phyloP scores from a whole-genome alignment of 2,888 invertebrate species.

The Nephrocerus scutellatus region DNA sequence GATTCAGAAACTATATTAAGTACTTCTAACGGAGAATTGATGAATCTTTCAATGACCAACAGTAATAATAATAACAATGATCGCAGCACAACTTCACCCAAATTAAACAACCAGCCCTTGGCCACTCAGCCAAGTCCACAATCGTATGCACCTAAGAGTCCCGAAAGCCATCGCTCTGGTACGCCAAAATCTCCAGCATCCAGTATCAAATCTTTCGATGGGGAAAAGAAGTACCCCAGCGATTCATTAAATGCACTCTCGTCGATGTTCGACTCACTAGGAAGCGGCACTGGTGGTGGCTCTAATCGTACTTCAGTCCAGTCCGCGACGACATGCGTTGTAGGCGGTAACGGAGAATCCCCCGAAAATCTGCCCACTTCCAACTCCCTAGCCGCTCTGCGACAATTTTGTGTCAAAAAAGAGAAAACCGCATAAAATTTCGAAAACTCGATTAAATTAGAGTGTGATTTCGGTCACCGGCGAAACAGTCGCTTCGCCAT shows the following conservation, averaged over 20 bases:
- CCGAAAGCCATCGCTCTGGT: slow-evolving; percentile 71
- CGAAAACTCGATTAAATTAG: slow-evolving; percentile 24
- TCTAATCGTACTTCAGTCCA: slow-evolving; percentile 20
- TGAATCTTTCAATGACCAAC: no score
- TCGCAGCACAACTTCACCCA: slow-evolving; percentile 30
- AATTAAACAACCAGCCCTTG: no score
- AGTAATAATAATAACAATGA: slow-evolving; percentile 32
- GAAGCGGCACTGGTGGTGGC: slow-evolving; percentile 51
- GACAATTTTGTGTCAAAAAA: slow-evolving; percentile 94
- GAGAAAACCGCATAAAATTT: slow-evolving; percentile 53
- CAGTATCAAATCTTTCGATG: slow-evolving; percentile 46
- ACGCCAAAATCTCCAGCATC: slow-evolving; percentile 67
- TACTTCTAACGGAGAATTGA: no score
- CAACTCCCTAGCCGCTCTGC: slow-evolving; percentile 89
- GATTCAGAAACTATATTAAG: no score
- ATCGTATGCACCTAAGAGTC: slow-evolving; percentile 53
- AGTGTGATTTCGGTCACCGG: slow-evolving; percentile 24
- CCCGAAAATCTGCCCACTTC: slow-evolving; percentile 50
- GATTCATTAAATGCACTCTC: slow-evolving; percentile 75
- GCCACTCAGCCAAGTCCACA: slow-evolving; percentile 33
- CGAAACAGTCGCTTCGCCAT: no score
- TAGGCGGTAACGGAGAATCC: slow-evolving; percentile 24
- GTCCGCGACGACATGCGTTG: slow-evolving; percentile 11
- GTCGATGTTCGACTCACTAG: slow-evolving; percentile 84
- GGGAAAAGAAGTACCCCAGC: slow-evolving; percentile 51